phyloP scores from a whole-genome alignment of 2,113 vertebrate genomes.

The Pristiophorus japonicus region DNA sequence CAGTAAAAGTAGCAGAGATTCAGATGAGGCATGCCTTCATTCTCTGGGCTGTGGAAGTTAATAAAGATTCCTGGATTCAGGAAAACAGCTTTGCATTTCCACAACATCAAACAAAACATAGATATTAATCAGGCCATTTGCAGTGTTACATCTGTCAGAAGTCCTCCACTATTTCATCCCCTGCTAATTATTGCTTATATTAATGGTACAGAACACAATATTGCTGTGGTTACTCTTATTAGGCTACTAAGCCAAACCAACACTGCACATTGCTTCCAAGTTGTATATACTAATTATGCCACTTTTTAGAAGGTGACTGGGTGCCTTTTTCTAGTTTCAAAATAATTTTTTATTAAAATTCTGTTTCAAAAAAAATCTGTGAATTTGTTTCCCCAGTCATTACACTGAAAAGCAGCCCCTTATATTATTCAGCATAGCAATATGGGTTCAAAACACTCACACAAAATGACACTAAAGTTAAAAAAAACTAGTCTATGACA shows the following conservation, averaged over 20 bases:
- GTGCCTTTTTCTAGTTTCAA: slow-evolving; percentile 40
- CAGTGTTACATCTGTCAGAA: background rate
- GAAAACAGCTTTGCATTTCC: slow-evolving; percentile 77
- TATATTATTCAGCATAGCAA: background rate
- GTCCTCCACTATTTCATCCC: background rate
- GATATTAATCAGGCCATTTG: background rate
- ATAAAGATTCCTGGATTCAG: slow-evolving; percentile 69
- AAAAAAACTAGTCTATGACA: background rate
- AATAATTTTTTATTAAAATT: slow-evolving; percentile 43
- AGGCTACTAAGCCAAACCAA: background rate
- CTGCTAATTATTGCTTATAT: slow-evolving; percentile 7
- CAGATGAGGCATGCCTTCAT: slow-evolving; percentile 77
- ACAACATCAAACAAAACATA: slow-evolving; percentile 58
- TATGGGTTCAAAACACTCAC: background rate
- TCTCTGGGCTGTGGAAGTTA: slow-evolving; percentile 75
- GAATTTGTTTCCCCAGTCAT: background rate
- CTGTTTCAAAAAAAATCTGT: background rate
- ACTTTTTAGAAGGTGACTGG: slow-evolving; percentile 39
- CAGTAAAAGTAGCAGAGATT: slow-evolving; percentile 61
- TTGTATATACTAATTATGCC: slow-evolving; percentile 34
- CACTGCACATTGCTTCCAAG: background rate
- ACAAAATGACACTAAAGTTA: background rate
- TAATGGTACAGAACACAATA: background rate
- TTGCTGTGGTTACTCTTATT: no score
- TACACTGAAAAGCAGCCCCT: background rate